These are phyloP conservation scores for Pangasius mekongensis DNA, from an alignment of 2,797 vertebrate genomes.

Conservation along the genomic window DNA sequence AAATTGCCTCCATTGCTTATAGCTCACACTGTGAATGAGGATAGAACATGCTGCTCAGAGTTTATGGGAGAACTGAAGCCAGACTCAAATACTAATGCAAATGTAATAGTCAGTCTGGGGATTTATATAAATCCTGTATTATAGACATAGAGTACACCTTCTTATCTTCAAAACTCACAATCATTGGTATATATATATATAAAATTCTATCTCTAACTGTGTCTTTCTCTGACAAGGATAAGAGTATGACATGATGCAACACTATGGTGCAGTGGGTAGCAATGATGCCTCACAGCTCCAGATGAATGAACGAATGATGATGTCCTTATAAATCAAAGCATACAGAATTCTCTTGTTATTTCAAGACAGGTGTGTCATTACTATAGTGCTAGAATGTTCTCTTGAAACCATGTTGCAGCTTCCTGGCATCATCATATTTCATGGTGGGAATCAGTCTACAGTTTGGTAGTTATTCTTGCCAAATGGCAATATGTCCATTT, in stretches of 20 bases:
- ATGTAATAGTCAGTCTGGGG: slow-evolving; percentile 26
- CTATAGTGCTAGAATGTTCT: neutral
- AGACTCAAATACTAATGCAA: slow-evolving; percentile 18
- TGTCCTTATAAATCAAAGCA: neutral
- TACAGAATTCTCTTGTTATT: neutral
- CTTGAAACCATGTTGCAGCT: neutral
- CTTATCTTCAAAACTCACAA: neutral
- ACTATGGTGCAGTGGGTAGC: neutral
- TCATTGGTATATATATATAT: neutral
- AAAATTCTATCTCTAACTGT: neutral
- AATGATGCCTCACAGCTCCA: neutral
- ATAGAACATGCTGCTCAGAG: slow-evolving; percentile 33
- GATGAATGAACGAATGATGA: neutral
- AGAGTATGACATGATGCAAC: neutral
- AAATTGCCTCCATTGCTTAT: slow-evolving; percentile 61
- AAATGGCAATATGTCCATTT: neutral
- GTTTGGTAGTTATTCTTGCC: neutral
- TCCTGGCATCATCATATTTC: neutral
- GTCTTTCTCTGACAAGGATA: neutral
- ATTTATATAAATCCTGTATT: neutral
- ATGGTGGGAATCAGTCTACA: neutral
- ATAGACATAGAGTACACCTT: neutral
- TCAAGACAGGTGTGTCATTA: neutral
- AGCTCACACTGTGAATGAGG: slow-evolving; percentile 54
- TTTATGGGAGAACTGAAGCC: slow-evolving; percentile 28